Base-by-base conservation (phyloP, 2,888 invertebrate genomes). In the Spicauda simplicius region DNA sequence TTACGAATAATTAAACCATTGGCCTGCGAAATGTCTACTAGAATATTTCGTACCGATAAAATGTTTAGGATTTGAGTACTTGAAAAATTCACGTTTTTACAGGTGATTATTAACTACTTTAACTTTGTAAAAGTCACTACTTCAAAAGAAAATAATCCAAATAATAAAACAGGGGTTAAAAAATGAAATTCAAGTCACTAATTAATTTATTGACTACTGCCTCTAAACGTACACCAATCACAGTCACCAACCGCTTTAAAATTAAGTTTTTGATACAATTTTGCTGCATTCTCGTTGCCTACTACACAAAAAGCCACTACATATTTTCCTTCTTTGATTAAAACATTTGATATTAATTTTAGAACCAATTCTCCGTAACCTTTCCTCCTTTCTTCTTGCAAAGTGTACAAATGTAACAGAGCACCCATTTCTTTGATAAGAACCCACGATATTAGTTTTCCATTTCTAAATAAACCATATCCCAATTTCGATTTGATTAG, bases 341-440 rank as follows among this genome's bases (percentile, higher is more conserved):
- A 18, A 60, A 64, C 14, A 48, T 73, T 67, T 19, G 66, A 70
- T 33, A 73, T 69, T 54, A 70, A 30, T 30, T 72, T 72, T 5
- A 73, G 55, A 4, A 72, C 61, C 18, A 69, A 5, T 54, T 73
- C 73, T 11, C 70, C 73, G 20, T 71, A 71, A 6, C 73, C 73
- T 53, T 70, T 76, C 52, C 71, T 70, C 52, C 78, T 72, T 59
- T 77, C 69, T 11, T 70, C 62, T 60, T 77, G 71, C 14, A 75
- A 14, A 12, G 76, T 77, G 16, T 62, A 79, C 14, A 79, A 48
- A 54, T 79, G 76, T 10, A 73, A 68, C 0, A 80, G 64, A 19
- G 72, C 67, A 6, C 78, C 78, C 37, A 71, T 72, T 74, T 79
- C 78, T 16, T 74, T 77, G 10, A 76, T 56, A 16, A 77, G 74